These are phyloP conservation scores for Pseudopipra pipra DNA, from an alignment of 2,113 vertebrate species.

Conservation along the genomic window DNA sequence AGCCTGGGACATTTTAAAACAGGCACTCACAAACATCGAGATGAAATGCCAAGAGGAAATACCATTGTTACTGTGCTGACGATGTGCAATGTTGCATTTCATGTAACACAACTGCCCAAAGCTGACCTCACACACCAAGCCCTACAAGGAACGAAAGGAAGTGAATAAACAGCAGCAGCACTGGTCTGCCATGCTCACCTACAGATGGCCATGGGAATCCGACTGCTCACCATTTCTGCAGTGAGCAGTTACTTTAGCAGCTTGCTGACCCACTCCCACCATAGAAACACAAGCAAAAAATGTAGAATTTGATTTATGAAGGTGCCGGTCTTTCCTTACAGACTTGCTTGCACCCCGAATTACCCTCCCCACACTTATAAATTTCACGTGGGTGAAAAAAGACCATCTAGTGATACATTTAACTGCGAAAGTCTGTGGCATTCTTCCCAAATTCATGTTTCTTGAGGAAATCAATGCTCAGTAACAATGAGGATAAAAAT, in stretches of 20 bases:
- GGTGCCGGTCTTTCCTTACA: neutral
- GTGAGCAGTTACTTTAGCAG: neutral
- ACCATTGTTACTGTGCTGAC: rapidly evolving
- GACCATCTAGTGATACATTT: neutral
- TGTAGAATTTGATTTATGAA: neutral
- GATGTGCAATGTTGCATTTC: rapidly evolving
- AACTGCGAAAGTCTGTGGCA: neutral
- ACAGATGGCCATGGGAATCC: neutral
- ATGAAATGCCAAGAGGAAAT: neutral
- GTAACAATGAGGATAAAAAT: neutral
- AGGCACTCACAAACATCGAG: neutral
- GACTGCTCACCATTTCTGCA: neutral
- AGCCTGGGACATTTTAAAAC: neutral
- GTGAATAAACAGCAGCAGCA: neutral
- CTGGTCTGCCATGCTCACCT: neutral
- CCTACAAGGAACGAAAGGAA: neutral
- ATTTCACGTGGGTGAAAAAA: neutral
- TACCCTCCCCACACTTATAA: rapidly evolving
- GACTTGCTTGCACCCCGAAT: neutral
- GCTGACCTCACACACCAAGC: neutral
- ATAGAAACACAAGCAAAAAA: neutral
- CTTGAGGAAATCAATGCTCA: neutral
- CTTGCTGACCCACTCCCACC: neutral
- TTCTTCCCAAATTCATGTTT: neutral
- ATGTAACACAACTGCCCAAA: rapidly evolving